phyloP scores from a whole-genome alignment of 2,888 invertebrate species.

The Temnothorax rugatulus region DNA sequence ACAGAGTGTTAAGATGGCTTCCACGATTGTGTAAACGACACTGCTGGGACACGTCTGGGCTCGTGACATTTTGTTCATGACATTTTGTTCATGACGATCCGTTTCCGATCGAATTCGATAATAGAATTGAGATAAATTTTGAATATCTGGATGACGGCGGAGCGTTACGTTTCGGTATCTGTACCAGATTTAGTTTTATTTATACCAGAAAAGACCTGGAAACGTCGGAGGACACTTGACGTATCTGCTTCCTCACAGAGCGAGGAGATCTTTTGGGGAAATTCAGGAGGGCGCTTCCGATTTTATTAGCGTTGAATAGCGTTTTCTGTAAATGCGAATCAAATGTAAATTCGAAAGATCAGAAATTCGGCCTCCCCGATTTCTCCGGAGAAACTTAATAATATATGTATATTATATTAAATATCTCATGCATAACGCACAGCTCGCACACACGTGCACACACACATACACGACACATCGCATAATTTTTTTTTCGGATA shows the following conservation, averaged over 20 bases:
- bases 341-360: background rate
- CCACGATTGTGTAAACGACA: conserved; percentile 1
- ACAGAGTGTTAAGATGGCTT: conserved; percentile 7
- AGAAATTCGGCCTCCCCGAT: conserved; percentile 7
- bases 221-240: background rate
- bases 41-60: background rate
- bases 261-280: background rate
- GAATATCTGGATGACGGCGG: background rate
- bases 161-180: background rate
- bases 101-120: background rate
- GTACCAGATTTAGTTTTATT: background rate
- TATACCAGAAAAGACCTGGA: background rate
- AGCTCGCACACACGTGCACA: background rate
- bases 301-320: background rate
- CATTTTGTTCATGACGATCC: background rate
- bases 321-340: background rate
- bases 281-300: background rate
- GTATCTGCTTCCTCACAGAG: no score
- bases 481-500: conserved; percentile 8
- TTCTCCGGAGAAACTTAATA: conserved; percentile 35
- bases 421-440: background rate
- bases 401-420: conserved; percentile 12
- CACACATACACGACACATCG: background rate
- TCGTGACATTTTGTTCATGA: background rate
- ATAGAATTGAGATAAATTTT: background rate